Evolutionary conservation across 2,888 invertebrate genomes (phyloP).

Genomic region (Blastobasis lacticolella): DNA sequence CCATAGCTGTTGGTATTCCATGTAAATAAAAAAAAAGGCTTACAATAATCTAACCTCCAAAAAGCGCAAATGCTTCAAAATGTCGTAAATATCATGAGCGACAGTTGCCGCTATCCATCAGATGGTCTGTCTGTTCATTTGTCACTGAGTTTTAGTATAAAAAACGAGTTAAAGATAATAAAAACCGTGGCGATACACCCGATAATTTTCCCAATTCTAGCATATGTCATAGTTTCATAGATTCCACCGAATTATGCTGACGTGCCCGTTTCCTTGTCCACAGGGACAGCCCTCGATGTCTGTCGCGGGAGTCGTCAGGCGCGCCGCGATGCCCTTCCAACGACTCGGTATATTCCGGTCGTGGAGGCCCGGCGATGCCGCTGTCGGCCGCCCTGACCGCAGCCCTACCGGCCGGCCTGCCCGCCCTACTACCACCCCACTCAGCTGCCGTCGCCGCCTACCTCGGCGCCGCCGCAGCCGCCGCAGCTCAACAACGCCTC

Average conservation of each 20-base stretch:
- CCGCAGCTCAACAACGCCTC: constrained; percentile 83
- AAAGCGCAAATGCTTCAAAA: no score
- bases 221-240: no score
- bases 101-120: no score
- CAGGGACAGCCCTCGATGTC: constrained; percentile 90
- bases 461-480: constrained; percentile 81
- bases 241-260: constrained; percentile 14
- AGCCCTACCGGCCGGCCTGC: constrained; percentile 80
- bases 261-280: constrained; percentile 56
- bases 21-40: no score
- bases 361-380: constrained; percentile 68
- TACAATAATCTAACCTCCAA: no score
- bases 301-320: constrained; percentile 86
- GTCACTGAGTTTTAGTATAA: no score
- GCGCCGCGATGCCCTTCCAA: constrained; percentile 84
- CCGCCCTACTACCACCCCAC: constrained; percentile 82
- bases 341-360: constrained; percentile 83
- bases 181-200: no score
- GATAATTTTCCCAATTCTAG: no score
- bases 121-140: no score
- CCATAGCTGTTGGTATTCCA: no score
- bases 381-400: constrained; percentile 77
- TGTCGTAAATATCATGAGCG: no score
- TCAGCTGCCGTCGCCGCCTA: constrained; percentile 89
- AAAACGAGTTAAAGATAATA: no score